phyloP scores from a whole-genome alignment of 2,888 invertebrate genomes.

The Chymomyza fuscimana region DNA sequence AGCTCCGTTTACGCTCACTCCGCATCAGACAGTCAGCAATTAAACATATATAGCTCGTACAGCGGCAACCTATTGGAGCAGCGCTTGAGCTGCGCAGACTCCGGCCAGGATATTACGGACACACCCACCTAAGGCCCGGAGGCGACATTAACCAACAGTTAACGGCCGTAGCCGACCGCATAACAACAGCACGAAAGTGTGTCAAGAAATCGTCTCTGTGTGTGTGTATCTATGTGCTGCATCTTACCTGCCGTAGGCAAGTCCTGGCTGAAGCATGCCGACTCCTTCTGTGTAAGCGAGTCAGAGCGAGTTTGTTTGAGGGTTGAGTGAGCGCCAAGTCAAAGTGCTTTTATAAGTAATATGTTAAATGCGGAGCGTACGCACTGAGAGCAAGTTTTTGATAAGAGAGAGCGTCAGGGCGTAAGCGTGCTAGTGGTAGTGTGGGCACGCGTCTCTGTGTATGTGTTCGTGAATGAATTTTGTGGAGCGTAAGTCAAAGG shows the following conservation, averaged over 20 bases:
- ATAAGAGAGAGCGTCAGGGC: conserved; percentile 28
- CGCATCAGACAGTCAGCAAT: conserved; percentile 54
- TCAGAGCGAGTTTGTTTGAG: conserved; percentile 39
- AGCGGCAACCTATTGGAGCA: conserved; percentile 65
- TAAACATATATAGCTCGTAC: conserved; percentile 43
- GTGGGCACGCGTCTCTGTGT: neutral
- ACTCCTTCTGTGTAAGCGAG: conserved; percentile 49
- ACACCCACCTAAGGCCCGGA: conserved; percentile 63
- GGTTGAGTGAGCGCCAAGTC: conserved; percentile 48
- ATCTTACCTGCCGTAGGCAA: conserved; percentile 56
- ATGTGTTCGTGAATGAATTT: neutral
- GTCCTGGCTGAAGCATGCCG: conserved; percentile 20
- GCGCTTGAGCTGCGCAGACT: conserved; percentile 74
- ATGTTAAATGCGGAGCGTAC: conserved; percentile 24
- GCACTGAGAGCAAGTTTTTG: conserved; percentile 39
- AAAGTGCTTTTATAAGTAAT: conserved; percentile 20
- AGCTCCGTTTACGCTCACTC: neutral
- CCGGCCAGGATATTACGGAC: conserved; percentile 59
- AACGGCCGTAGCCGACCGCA: conserved; percentile 45
- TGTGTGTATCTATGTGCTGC: conserved; percentile 34
- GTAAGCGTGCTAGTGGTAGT: neutral
- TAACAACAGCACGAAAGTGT: conserved; percentile 47
- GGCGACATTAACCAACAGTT: conserved; percentile 56
- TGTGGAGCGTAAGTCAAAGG: conserved; percentile 53
- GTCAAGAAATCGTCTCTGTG: conserved; percentile 48